Conservation (phyloP, 2,113 vertebrate species). For the Recurvirostra avosetta region DNA sequence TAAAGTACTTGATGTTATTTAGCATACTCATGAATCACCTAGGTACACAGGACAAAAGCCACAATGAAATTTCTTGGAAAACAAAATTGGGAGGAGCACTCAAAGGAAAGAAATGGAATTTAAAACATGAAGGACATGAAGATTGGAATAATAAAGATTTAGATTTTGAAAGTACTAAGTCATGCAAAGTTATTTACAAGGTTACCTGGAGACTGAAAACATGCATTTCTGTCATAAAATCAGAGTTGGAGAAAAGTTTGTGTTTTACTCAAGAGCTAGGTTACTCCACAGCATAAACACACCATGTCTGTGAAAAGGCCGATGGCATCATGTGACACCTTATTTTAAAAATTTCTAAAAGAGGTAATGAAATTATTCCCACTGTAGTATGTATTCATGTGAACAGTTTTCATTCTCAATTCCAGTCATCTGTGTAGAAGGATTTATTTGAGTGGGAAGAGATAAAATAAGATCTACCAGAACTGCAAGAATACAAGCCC, state of each 20-base stretch:
- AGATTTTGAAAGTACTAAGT: background rate
- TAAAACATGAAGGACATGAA: background rate
- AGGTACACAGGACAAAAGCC: accelerated
- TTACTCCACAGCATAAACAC: background rate
- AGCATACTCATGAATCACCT: accelerated
- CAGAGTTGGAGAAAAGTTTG: background rate
- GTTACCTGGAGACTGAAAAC: too few species aligned
- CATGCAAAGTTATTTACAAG: background rate
- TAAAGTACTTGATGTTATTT: background rate
- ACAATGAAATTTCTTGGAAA: background rate
- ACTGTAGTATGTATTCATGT: background rate
- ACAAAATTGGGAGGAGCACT: background rate
- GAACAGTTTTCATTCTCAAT: background rate
- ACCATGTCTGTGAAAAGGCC: background rate
- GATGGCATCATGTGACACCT: background rate
- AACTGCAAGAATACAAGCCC: background rate
- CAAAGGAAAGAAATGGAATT: background rate
- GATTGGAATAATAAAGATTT: background rate
- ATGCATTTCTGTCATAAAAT: background rate
- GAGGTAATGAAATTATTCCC: background rate
- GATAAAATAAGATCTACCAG: background rate
- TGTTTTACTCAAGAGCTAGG: background rate
- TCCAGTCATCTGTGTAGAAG: background rate
- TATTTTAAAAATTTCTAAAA: background rate
- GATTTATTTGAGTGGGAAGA: background rate